Base-by-base conservation (phyloP, 2,888 invertebrate species). In the Drosophila lacicola region DNA sequence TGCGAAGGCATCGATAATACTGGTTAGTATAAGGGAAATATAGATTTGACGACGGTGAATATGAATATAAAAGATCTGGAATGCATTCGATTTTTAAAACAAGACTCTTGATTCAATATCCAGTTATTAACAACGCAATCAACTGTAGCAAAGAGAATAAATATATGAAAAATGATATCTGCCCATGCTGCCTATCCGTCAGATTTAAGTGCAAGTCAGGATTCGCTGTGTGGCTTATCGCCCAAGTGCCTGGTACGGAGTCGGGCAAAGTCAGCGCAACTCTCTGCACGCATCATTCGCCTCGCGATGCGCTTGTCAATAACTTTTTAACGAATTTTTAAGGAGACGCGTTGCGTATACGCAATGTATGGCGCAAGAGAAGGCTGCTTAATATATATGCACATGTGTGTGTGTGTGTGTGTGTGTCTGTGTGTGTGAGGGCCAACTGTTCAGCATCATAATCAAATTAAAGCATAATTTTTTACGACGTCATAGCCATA, bases 401-500 rank as follows among this genome's bases (percentile, higher is more conserved):
- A 53, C 41, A 53, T 25, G 25, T 11, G n/a, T 44, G 14, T 39
- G 14, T 44, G 29, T 54, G n/a, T 45, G 29, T 39, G 54, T 62
- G 62, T 25, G 17, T 51, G 45, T 42, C 13, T 36, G 21, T 47
- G n/a, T 57, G 54, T 13, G 58, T 44, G 49, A 50, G 41, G 50
- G 55, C 55, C 77, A 49, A 75, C 72, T 70, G 57, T 34, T 64
- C 51, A 64, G 70, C 70, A 73, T 75, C 87, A 88, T 85, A 85
- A 85, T 85, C 85, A 85, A 85, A 85, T 85, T 86, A 88, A 87
- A 88, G 82, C 82, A 88, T 87, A 80, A 88, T 88, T 87, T 85
- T 88, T 88, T 85, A 85, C 84, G 82, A 85, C 76, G 80, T 87
- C 88, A 85, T 86, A 84, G 84, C 74, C 88, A 88, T 85, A 85